These are phyloP conservation scores for Machimus atricapillus DNA, from an alignment of 2,888 invertebrate genomes.

Conservation along the genomic window DNA sequence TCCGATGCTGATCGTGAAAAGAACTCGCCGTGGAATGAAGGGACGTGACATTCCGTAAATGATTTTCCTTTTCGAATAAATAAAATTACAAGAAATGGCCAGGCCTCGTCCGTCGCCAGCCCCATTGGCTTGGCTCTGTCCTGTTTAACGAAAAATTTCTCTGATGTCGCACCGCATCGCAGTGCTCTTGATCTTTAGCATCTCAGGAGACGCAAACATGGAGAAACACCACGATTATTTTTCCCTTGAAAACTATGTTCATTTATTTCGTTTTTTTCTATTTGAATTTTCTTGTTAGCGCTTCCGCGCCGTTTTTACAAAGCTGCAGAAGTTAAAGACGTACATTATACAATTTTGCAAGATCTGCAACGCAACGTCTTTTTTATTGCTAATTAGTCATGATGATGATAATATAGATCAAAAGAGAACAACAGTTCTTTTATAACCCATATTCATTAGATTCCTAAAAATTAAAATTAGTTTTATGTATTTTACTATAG, in stretches of 20 bases:
- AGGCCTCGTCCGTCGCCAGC: background rate
- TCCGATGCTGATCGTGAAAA: conserved; percentile 12
- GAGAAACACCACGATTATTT: background rate
- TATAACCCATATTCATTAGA: too few species aligned
- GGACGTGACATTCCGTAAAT: conserved; percentile 40
- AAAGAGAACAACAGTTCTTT: too few species aligned
- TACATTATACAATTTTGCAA: background rate
- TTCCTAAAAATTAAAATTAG: too few species aligned
- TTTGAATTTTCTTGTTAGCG: background rate
- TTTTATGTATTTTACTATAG: too few species aligned
- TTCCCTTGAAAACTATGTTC: background rate
- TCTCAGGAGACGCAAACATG: background rate
- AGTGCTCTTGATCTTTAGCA: conserved; percentile 16
- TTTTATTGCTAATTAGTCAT: background rate
- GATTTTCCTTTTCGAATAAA: conserved; percentile 32
- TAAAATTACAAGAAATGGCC: conserved; percentile 1
- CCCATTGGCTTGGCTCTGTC: background rate
- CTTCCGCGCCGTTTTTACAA: background rate
- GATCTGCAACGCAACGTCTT: background rate
- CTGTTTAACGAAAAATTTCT: conserved; percentile 13
- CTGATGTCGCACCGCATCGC: background rate
- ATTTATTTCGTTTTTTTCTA: background rate
- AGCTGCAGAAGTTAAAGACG: background rate
- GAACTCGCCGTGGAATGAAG: conserved; percentile 35
- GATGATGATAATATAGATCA: too few species aligned